Base-by-base conservation (phyloP, 2,797 vertebrate genomes). In the Bovichtus variegatus region DNA sequence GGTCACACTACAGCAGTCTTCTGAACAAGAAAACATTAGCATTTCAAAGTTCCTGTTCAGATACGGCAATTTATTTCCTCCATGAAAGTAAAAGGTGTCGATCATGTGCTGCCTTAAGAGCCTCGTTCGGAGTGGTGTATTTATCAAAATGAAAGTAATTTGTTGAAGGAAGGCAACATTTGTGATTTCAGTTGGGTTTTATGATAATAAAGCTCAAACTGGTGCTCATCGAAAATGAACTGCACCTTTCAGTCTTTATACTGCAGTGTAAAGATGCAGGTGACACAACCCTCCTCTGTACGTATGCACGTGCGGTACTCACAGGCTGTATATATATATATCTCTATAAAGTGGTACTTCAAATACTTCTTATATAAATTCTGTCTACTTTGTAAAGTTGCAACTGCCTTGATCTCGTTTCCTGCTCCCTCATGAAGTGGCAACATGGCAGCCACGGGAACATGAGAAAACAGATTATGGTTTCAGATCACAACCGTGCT, bases 101-200 rank as follows among this genome's bases (percentile, higher is more conserved):
- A 83, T 78, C 84, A 87, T 76, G 70, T 81, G 63, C 58, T 58
- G 79, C 68, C 89, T 90, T 82, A 89, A 89, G 73, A 55, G 51
- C 44, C 59, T 72, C 51, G 66, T 61, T 58, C 54, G 38, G 53
- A 71, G 43, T 36, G 43, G 31, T 53, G 47, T 36, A 78, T 74
- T 83, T 63, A 74, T 82, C 57, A 74, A 55, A 84, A 67, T 77
- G 62, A 82, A 80, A 54, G 61, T 71, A 84, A 80, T 73, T 80
- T 83, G 70, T 71, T 13, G 2, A 79, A 74, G 43, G 49, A 46
- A 23, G 21, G 9, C 44, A 65, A 62, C 18, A 53, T 79, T 78
- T 80, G 54, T 74, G 61, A 58, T 71, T 77, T 65, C 44, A 81
- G 12, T 50, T 53, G 21, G 65, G 60, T 63, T 15, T 59, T 43